Conservation (phyloP, 64 coral and sea anemone species). For the Montipora efflorescens region DNA sequence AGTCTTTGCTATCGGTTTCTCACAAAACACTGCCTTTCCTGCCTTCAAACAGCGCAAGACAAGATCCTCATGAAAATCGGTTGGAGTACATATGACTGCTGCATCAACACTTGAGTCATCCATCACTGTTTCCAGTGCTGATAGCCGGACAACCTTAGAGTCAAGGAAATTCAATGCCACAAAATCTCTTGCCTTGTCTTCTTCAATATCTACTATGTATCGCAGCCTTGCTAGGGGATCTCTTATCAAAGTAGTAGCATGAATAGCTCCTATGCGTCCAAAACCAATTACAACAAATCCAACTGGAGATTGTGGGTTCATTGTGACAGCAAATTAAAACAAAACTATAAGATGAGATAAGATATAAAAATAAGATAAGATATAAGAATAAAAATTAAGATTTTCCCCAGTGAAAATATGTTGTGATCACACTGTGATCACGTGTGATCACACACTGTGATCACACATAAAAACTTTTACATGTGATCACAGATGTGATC, state of each 20-base stretch:
- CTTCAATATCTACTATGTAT: slow-evolving; percentile 87
- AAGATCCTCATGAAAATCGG: slow-evolving; percentile 70
- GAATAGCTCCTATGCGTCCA: slow-evolving; percentile 78
- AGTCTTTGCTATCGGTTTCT: slow-evolving; percentile 83
- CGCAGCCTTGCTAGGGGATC: slow-evolving; percentile 64
- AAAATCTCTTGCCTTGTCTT: slow-evolving; percentile 63
- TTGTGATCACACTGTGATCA: too few relatives aligned
- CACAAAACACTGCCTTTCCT: slow-evolving; percentile 95
- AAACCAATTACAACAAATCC: slow-evolving; percentile 74
- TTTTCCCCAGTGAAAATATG: too few relatives aligned
- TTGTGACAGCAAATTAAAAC: background rate
- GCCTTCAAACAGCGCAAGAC: slow-evolving; percentile 72
- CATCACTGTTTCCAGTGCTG: slow-evolving; percentile 28
- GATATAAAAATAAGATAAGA: too few relatives aligned
- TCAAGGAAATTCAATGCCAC: slow-evolving; percentile 47
- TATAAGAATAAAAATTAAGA: too few relatives aligned
- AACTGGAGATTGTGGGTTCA: slow-evolving; percentile 15
- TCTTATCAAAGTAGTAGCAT: slow-evolving; percentile 55
- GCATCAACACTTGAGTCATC: slow-evolving; percentile 62
- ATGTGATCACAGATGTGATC: too few relatives aligned
- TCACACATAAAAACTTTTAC: too few relatives aligned
- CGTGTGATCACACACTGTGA: too few relatives aligned
- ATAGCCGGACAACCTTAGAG: slow-evolving; percentile 47
- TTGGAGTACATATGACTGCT: slow-evolving; percentile 83
- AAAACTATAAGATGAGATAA: background rate